Percentiles rank a stretch among this genome's conserved stretches.
Conservation (phyloP, 2,113 vertebrate genomes). For the Siphamia tubifer region DNA sequence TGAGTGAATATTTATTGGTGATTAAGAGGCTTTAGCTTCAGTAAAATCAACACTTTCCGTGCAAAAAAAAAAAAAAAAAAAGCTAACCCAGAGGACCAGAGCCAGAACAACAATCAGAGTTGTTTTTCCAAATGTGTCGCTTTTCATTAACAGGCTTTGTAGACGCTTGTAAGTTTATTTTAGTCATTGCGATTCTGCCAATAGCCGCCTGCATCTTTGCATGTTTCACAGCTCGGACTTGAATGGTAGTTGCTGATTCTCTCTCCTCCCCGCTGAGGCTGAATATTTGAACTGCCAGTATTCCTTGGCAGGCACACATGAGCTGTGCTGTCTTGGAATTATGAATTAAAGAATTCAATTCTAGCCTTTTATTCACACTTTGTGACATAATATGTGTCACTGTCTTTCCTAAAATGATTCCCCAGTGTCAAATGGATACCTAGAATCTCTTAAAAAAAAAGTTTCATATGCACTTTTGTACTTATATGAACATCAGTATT, state of each 20-base stretch:
- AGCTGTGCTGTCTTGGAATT: neutral
- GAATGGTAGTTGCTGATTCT: neutral
- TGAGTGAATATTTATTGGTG: conserved; percentile 20
- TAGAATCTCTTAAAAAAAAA: no score
- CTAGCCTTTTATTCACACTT: neutral
- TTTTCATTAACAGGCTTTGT: neutral
- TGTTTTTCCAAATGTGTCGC: neutral
- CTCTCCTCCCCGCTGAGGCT: neutral
- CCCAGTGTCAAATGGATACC: no score
- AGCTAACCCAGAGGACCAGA: neutral
- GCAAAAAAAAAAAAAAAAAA: neutral
- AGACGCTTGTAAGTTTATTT: conserved; percentile 9
- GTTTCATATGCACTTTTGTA: no score
- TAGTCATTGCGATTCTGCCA: neutral
- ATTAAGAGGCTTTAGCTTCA: conserved; percentile 54
- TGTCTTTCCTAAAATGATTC: no score
- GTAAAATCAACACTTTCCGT: conserved; percentile 49
- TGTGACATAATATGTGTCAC: neutral
- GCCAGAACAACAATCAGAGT: conserved; percentile 16
- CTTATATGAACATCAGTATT: no score
- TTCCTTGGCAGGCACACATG: conserved; percentile 4
- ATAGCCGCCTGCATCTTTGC: neutral
- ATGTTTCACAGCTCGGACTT: conserved; percentile 24
- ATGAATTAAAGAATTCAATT: neutral
- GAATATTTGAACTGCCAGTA: conserved; percentile 1